A percentile compares a stretch with the other conserved stretches of the same genome.
phyloP scores from a whole-genome alignment of 2,797 vertebrate species.

The Helostoma temminkii region DNA sequence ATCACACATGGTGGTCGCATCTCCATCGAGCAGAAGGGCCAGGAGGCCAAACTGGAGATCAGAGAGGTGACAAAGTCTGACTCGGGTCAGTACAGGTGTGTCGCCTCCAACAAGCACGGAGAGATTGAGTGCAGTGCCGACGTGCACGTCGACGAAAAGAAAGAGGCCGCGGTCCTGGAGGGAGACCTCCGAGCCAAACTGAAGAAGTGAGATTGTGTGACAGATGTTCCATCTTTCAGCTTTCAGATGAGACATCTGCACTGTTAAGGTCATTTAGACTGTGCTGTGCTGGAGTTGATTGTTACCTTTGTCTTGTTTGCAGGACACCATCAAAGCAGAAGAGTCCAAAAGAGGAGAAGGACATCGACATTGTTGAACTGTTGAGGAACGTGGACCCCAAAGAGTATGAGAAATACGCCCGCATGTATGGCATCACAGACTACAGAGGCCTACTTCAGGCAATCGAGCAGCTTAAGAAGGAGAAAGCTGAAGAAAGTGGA shows the following conservation, averaged over 20 bases:
- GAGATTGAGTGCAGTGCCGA: slow-evolving; percentile 93
- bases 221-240: background rate
- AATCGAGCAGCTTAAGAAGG: slow-evolving; percentile 94
- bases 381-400: slow-evolving; percentile 99
- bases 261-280: background rate
- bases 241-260: background rate
- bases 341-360: slow-evolving; percentile 91
- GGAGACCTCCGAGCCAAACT: slow-evolving; percentile 94
- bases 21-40: slow-evolving; percentile 91
- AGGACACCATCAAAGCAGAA: slow-evolving; percentile 95
- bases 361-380: slow-evolving; percentile 96
- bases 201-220: slow-evolving; percentile 90
- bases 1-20: slow-evolving; percentile 94
- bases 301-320: slow-evolving; percentile 13
- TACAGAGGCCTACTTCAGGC: slow-evolving; percentile 98
- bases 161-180: slow-evolving; percentile 84
- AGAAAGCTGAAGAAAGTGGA: slow-evolving; percentile 91
- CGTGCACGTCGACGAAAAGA: slow-evolving; percentile 92
- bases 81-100: slow-evolving; percentile 94
- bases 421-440: slow-evolving; percentile 99
- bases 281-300: background rate
- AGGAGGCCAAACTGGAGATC: slow-evolving; percentile 94
- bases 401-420: slow-evolving; percentile 98
- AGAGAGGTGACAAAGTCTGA: slow-evolving; percentile 94
- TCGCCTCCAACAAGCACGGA: slow-evolving; percentile 93